Conservation (phyloP, 2,113 vertebrate species). For the Melozone crissalis region DNA sequence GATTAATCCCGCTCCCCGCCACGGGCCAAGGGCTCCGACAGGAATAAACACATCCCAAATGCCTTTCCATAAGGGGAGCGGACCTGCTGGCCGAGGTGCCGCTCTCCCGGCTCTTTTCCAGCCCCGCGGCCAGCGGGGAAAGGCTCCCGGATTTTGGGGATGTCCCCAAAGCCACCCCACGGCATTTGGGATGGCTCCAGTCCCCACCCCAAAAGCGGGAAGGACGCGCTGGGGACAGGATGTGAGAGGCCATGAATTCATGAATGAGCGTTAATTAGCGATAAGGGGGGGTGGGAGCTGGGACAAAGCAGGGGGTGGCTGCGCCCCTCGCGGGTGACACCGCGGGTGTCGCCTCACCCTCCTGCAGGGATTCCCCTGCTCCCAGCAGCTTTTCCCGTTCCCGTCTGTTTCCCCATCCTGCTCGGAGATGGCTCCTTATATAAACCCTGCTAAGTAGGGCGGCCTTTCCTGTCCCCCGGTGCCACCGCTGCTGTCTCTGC, state of each 20-base stretch:
- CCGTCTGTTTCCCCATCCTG: not conserved
- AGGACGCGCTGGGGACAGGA: not conserved
- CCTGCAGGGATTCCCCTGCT: not conserved
- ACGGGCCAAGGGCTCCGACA: not conserved
- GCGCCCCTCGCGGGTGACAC: no score
- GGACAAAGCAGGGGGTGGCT: not conserved
- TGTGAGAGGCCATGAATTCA: not conserved
- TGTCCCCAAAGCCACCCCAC: not conserved
- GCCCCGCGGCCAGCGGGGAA: rapidly evolving
- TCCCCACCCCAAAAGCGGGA: not conserved
- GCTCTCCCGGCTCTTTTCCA: not conserved
- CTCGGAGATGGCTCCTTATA: not conserved
- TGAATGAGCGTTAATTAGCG: not conserved
- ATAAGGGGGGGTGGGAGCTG: not conserved
- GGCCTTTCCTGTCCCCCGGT: not conserved
- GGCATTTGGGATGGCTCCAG: not conserved
- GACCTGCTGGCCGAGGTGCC: constrained; percentile 3
- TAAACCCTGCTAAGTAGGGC: not conserved
- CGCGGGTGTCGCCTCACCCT: not conserved
- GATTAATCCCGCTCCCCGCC: not conserved
- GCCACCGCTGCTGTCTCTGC: not conserved
- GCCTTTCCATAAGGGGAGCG: constrained; percentile 57
- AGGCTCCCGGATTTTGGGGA: not conserved
- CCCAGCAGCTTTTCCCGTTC: not conserved
- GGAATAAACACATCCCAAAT: constrained; percentile 13